Evolutionary conservation across 2,113 vertebrate genomes (phyloP), one percentile per base, ranked within the genome.

Genomic region (Zosterops pallidus): DNA sequence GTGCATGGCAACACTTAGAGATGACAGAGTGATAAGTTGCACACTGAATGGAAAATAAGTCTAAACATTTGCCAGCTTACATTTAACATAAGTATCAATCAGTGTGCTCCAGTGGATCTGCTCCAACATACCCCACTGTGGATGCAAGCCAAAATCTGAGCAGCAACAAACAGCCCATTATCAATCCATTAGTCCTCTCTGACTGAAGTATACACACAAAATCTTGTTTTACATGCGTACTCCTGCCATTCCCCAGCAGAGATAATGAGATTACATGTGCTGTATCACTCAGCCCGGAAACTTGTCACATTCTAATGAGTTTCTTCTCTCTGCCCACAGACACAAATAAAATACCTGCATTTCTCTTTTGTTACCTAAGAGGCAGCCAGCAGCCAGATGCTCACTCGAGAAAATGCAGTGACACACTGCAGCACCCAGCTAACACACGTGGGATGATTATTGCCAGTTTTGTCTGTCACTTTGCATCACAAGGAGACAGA

Each of bases 201-300:
- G 83, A 86, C 91, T 89, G 91, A 86, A 35, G 89, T 49, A 23
- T 65, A 69, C 70, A 93, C 88, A 94, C 94, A 94, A 96, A 97
- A 97, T 85, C 96, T 89, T 97, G 94, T 97, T 97, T 96, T 94
- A 96, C 93, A 91, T 5, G 11, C 69, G 9, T n/a, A 75, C 59
- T 90, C 74, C 92, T 94, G 84, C 93, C 94, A 79, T 94, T 95
- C 94, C 94, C 72, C 87, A 94, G 91, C 50, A 94, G 80, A 96
- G 94, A 97, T 96, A 97, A 97, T 95, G 95, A 97, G 93, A 96
- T 96, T 94, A 96, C 94, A 90, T 15, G 79, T 75, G 85, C 85
- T 0, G 1, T 78, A 96, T 94, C 89, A 75, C 80, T 96, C 96
- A 95, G 74, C 70, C 63, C 82, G 85, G 96, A 91, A 95, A 96